Conservation (phyloP, 2,797 vertebrate species). For the Peromyscus eremicus region DNA sequence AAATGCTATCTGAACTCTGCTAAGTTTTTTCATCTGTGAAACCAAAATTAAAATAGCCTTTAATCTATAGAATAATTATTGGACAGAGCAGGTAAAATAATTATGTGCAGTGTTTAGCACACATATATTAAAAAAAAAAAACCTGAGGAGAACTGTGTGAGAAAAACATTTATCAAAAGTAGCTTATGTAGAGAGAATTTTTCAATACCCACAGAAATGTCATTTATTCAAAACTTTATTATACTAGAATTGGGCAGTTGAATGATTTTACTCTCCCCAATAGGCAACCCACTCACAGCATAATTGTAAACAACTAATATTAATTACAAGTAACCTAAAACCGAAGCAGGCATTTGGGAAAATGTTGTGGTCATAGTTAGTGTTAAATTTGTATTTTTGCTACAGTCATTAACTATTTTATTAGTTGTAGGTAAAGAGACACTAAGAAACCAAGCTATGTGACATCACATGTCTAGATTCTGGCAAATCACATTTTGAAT, state of each 20-base stretch:
- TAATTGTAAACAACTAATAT: not conserved
- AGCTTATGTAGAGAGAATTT: not conserved
- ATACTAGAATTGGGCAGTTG: not conserved
- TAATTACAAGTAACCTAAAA: constrained; percentile 17
- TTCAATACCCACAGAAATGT: not conserved
- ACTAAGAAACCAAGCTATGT: not conserved
- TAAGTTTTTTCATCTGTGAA: not conserved
- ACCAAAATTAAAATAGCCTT: not conserved
- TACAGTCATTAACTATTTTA: constrained; percentile 18
- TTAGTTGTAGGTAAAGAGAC: not conserved
- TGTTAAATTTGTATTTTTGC: constrained; percentile 16
- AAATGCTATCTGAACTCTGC: not conserved
- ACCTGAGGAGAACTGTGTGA: not conserved
- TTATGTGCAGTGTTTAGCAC: not conserved
- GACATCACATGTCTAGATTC: not conserved
- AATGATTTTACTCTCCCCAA: not conserved
- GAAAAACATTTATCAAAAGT: constrained; percentile 16
- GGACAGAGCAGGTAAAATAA: not conserved
- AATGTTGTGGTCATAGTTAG: not conserved
- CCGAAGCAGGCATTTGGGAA: not conserved
- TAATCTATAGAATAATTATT: not conserved
- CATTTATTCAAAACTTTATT: not conserved
- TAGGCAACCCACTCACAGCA: not conserved
- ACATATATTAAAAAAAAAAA: not conserved
- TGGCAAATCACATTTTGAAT: not conserved